Percentiles rank a stretch among this genome's conserved stretches.
phyloP scores from a whole-genome alignment of 1,140 invertebrate species.

The Neelides sp. region DNA sequence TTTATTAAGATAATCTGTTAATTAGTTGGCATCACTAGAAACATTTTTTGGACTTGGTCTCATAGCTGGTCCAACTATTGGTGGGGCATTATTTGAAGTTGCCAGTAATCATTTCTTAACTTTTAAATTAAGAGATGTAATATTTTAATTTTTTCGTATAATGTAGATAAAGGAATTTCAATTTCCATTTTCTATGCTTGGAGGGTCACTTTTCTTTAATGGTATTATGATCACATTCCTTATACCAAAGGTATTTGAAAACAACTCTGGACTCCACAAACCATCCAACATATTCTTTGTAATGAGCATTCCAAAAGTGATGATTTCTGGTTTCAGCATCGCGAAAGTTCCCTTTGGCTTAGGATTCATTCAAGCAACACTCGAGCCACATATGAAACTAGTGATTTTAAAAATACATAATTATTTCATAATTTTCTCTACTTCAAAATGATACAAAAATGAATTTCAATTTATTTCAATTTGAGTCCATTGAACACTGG shows the following conservation, averaged over 20 bases:
- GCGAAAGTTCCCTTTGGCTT: slow-evolving; percentile 63
- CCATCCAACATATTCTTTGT: slow-evolving; percentile 48
- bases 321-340: slow-evolving; percentile 53
- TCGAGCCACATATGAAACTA: slow-evolving; percentile 66
- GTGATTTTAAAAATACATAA: slow-evolving; percentile 35
- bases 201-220: slow-evolving; percentile 39
- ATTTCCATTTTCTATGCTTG: slow-evolving; percentile 47
- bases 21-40: slow-evolving; percentile 45
- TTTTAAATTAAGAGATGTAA: too few relatives aligned
- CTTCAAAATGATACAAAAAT: not conserved
- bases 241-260: not conserved
- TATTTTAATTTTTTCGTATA: too few relatives aligned
- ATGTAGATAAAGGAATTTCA: slow-evolving; percentile 44
- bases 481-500: slow-evolving; percentile 61
- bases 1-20: not conserved
- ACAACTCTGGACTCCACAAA: not conserved
- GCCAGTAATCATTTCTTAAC: not conserved
- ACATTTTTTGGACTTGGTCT: slow-evolving; percentile 49
- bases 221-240: slow-evolving; percentile 30
- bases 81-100: slow-evolving; percentile 41
- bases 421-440: not conserved
- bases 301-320: slow-evolving; percentile 54
- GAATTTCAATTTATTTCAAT: slow-evolving; percentile 41
- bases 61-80: slow-evolving; percentile 45
- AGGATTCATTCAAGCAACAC: slow-evolving; percentile 63